A percentile compares a stretch with the other conserved stretches of the same genome.
Evolutionary conservation across 2,888 invertebrate genomes (phyloP).

Genomic region (Drosophila planitibia): DNA sequence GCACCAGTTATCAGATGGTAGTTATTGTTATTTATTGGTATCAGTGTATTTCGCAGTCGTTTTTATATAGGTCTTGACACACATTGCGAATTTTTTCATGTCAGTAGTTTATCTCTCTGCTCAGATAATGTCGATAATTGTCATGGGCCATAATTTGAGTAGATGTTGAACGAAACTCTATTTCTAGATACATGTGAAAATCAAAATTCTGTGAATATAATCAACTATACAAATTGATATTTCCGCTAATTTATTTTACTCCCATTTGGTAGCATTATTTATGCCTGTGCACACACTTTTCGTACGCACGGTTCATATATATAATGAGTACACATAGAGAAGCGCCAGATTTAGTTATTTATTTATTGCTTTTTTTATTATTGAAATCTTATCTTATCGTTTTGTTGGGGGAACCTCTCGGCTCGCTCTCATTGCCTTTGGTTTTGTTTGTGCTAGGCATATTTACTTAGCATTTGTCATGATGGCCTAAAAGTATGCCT

Average conservation of each 20-base stretch:
- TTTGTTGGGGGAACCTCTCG: conserved; percentile 7
- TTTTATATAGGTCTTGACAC: not conserved
- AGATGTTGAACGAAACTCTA: not conserved
- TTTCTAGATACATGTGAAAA: not conserved
- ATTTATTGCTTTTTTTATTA: conserved; percentile 22
- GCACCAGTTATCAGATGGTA: not conserved
- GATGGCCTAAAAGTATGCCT: conserved; percentile 74
- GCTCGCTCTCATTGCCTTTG: conserved; percentile 39
- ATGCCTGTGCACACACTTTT: conserved; percentile 26
- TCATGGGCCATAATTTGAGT: not conserved
- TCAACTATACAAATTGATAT: not conserved
- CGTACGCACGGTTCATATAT: conserved; percentile 27
- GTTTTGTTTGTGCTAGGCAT: conserved; percentile 49
- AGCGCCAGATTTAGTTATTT: conserved; percentile 27
- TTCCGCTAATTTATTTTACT: conserved; percentile 34
- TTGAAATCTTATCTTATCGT: conserved; percentile 67
- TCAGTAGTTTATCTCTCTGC: conserved; percentile 6
- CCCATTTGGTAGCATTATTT: conserved; percentile 7
- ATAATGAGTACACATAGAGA: conserved; percentile 16
- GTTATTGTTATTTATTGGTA: not conserved
- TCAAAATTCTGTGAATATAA: not conserved
- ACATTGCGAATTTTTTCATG: not conserved
- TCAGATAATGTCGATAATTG: not conserved
- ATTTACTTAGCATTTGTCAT: conserved; percentile 55
- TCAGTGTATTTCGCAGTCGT: not conserved